These are phyloP conservation scores for Drosophila dives DNA, from an alignment of 2,888 invertebrate species.

Conservation along the genomic window DNA sequence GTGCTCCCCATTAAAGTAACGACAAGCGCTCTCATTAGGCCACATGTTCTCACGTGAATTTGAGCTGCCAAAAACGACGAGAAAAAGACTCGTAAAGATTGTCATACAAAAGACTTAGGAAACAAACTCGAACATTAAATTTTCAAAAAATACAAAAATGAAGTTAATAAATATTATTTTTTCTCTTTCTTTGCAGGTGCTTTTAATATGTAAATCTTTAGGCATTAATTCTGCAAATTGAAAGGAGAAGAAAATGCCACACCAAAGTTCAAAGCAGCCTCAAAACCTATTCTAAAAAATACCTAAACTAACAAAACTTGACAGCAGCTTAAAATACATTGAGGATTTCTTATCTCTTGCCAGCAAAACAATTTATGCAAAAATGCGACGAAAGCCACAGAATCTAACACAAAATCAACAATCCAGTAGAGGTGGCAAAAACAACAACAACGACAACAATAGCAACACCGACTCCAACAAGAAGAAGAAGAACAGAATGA, in stretches of 20 bases:
- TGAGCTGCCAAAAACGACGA: neutral
- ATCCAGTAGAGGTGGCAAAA: slow-evolving; percentile 39
- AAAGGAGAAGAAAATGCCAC: slow-evolving; percentile 52
- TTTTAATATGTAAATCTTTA: slow-evolving; percentile 38
- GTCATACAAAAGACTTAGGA: slow-evolving; percentile 74
- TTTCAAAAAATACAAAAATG: neutral
- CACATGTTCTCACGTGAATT: slow-evolving; percentile 34
- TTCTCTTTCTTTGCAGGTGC: slow-evolving; percentile 51
- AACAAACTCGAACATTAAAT: slow-evolving; percentile 55
- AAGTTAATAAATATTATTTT: slow-evolving; percentile 26
- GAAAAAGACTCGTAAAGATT: slow-evolving; percentile 40
- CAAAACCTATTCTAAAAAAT: slow-evolving; percentile 24
- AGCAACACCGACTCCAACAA: slow-evolving; percentile 14
- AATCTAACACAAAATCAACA: slow-evolving; percentile 52
- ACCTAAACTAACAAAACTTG: slow-evolving; percentile 26
- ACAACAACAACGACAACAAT: slow-evolving; percentile 16
- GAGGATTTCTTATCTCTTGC: slow-evolving; percentile 32
- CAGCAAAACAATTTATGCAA: slow-evolving; percentile 62
- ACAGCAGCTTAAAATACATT: slow-evolving; percentile 27
- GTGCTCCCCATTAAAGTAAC: slow-evolving; percentile 40
- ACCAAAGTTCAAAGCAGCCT: slow-evolving; percentile 36
- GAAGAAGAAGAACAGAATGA: slow-evolving; percentile 57
- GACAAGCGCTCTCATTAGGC: slow-evolving; percentile 16
- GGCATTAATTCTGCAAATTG: slow-evolving; percentile 29
- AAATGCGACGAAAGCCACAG: slow-evolving; percentile 75